phyloP scores from a whole-genome alignment of 92 coral and sea anemone species.

The Zoanthus solanderi region DNA sequence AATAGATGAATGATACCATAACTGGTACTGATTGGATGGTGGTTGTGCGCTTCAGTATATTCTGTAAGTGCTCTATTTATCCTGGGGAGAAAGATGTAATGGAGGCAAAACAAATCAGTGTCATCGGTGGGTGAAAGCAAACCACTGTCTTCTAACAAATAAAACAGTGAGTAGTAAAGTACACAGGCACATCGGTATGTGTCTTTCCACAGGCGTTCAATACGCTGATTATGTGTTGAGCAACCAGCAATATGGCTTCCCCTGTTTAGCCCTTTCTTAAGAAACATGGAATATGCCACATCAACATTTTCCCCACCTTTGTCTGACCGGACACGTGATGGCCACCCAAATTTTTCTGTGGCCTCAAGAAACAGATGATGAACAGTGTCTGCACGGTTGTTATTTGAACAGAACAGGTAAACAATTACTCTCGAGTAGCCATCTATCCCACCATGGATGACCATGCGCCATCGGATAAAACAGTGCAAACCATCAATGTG shows the following conservation, averaged over 20 bases:
- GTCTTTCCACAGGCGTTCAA: constrained; percentile 54
- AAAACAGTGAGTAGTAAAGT: constrained; percentile 52
- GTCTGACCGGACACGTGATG: constrained; percentile 45
- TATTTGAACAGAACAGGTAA: constrained; percentile 51
- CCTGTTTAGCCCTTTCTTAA: constrained; percentile 42
- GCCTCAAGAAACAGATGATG: constrained; percentile 42
- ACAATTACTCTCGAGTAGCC: constrained; percentile 24
- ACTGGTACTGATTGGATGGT: constrained; percentile 50
- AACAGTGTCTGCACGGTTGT: constrained; percentile 51
- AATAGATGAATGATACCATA: constrained; percentile 53
- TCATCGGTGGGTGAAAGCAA: constrained; percentile 53
- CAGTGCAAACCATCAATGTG: constrained; percentile 65
- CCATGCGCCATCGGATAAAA: constrained; percentile 52
- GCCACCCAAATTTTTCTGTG: constrained; percentile 57
- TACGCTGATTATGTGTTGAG: constrained; percentile 57
- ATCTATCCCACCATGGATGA: constrained; percentile 55
- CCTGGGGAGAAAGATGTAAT: too few species aligned
- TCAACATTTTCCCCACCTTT: constrained; percentile 65
- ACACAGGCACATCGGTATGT: constrained; percentile 50
- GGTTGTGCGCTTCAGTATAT: constrained; percentile 54
- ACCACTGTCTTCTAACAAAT: constrained; percentile 46
- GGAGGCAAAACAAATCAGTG: background rate
- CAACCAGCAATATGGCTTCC: constrained; percentile 55
- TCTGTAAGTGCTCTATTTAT: background rate
- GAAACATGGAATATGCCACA: constrained; percentile 56